Conservation (phyloP, 1,140 invertebrate genomes). For the Euglossa dilemma region DNA sequence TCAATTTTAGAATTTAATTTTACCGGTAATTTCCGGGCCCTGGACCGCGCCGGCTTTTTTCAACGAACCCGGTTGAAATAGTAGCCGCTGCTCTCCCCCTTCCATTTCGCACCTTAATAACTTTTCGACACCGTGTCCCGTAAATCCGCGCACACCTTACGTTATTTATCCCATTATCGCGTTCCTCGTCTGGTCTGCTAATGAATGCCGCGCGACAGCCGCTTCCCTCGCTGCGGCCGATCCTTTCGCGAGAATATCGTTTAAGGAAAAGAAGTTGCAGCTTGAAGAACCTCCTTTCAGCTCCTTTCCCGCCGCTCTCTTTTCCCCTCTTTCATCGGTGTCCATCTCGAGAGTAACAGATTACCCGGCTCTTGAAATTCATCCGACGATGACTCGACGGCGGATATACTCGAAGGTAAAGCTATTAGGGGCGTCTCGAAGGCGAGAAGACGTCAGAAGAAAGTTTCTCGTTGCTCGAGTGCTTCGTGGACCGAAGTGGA, state of each 20-base stretch:
- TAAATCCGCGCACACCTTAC: background rate
- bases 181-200: too few relatives aligned
- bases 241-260: background rate
- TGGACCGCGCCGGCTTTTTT: too few relatives aligned
- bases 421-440: constrained; percentile 31
- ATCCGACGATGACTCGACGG: constrained; percentile 27
- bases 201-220: background rate
- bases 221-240: background rate
- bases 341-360: constrained; percentile 31
- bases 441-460: constrained; percentile 23
- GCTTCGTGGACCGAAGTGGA: constrained; percentile 20
- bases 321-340: background rate
- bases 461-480: constrained; percentile 26
- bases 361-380: constrained; percentile 36
- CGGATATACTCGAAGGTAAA: constrained; percentile 28
- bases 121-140: background rate
- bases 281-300: background rate
- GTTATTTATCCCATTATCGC: background rate
- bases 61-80: background rate
- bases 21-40: too few relatives aligned
- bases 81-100: background rate
- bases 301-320: background rate
- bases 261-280: constrained; percentile 5
- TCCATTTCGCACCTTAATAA: background rate
- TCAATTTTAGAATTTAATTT: background rate